Evolutionary conservation across 2,888 invertebrate species (phyloP).

Genomic region (Elegia similella): DNA sequence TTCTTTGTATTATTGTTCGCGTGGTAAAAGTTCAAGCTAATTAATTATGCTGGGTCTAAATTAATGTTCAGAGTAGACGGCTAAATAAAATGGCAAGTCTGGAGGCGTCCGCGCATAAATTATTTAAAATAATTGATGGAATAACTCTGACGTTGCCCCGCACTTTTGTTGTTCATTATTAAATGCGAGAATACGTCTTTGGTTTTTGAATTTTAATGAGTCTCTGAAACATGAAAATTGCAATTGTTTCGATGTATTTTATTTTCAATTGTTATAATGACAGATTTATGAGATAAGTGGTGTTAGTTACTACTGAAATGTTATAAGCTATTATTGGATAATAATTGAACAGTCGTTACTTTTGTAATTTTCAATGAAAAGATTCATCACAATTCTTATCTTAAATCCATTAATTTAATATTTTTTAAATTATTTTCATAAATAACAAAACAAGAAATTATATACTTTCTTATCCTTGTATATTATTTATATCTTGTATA

Average conservation of each 20-base stretch:
- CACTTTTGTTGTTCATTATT: constrained; percentile 3
- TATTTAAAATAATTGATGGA: constrained; percentile 12
- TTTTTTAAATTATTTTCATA: too few relatives aligned
- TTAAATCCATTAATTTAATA: too few relatives aligned
- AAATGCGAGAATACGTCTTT: neutral
- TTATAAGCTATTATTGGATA: too few relatives aligned
- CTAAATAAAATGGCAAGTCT: constrained; percentile 26
- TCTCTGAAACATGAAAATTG: neutral
- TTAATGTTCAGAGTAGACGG: constrained; percentile 24
- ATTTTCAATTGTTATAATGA: too few relatives aligned
- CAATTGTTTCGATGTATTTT: neutral
- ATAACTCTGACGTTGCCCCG: neutral
- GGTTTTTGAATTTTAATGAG: neutral
- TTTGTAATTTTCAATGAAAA: too few relatives aligned
- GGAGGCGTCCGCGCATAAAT: constrained; percentile 24
- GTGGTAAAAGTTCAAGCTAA: constrained; percentile 25
- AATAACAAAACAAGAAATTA: too few relatives aligned
- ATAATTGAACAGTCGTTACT: too few relatives aligned
- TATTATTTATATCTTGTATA: too few relatives aligned
- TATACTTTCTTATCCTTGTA: too few relatives aligned
- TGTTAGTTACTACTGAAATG: too few relatives aligned
- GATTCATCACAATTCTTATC: too few relatives aligned
- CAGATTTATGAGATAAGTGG: too few relatives aligned
- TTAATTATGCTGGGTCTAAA: constrained; percentile 36
- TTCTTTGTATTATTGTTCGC: constrained; percentile 20